phyloP scores from a whole-genome alignment of 2,888 invertebrate species.

The Laspeyria flexula region DNA sequence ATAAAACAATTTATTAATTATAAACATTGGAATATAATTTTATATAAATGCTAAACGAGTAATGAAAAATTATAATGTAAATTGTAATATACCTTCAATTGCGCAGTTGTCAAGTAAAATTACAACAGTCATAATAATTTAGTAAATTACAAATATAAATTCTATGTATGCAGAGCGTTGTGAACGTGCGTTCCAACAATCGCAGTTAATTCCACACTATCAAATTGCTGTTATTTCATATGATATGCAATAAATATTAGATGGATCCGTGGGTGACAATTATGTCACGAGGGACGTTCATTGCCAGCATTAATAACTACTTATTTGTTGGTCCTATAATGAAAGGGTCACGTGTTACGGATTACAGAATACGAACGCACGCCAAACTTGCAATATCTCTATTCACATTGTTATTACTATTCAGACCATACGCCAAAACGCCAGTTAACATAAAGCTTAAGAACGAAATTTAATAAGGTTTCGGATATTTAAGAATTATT shows the following conservation, averaged over 20 bases:
- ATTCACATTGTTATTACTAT: conserved; percentile 51
- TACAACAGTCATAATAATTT: conserved; percentile 43
- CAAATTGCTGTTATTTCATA: conserved; percentile 72
- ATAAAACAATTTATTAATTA: no score
- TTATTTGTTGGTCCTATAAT: conserved; percentile 78
- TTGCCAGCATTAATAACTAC: conserved; percentile 74
- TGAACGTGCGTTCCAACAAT: conserved; percentile 60
- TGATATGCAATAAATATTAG: conserved; percentile 80
- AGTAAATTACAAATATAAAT: conserved; percentile 58
- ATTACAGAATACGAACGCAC: conserved; percentile 63
- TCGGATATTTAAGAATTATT: conserved; percentile 66
- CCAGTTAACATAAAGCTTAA: conserved; percentile 47
- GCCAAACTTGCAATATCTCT: conserved; percentile 58
- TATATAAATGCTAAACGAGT: no score
- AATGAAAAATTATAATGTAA: no score
- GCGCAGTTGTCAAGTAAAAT: conserved; percentile 23
- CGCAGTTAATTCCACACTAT: conserved; percentile 64
- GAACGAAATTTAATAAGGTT: conserved; percentile 67
- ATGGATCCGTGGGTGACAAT: conserved; percentile 75
- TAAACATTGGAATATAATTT: no score
- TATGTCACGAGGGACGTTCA: conserved; percentile 64
- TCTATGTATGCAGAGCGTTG: conserved; percentile 51
- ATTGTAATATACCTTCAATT: conserved; percentile 23
- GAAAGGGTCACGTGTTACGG: conserved; percentile 78
- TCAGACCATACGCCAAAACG: conserved; percentile 24